Evolutionary conservation across 2,797 vertebrate genomes (phyloP), one percentile per base, ranked within the genome.

Genomic region (Martes flavigula): DNA sequence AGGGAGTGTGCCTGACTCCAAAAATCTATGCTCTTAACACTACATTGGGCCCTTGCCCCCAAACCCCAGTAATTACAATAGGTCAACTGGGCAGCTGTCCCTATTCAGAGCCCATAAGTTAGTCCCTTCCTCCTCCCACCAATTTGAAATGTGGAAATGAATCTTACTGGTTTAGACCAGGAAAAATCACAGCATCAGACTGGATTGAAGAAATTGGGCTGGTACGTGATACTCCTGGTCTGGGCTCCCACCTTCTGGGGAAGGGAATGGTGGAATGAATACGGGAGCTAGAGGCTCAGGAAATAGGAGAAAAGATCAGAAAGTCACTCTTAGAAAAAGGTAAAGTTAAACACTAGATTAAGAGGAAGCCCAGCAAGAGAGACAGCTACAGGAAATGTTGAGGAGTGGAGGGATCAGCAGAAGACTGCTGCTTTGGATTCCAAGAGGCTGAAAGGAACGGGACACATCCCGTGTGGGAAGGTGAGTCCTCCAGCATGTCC

Each of bases 371-470:
- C 25, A 62, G 85, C 21, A 58, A 46, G 81, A 88, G 60, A 94
- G 66, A 60, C 32, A 13, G 73, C 27, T 86, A 66, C 70, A 91
- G 91, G 88, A 86, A 60, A 88, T 46, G 66, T 40, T 51, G 87
- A 46, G 78, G 60, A 51, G 46, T 23, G 40, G 32, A 78, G 0
- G 1, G 15, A 27, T 85, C 79, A 75, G 72, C 21, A 85, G 82
- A 84, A 51, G 40, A 58, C 62, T 35, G 7, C 70, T 30, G 20
- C 40, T 56, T 68, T 66, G 82, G 78, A 93, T 85, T 92, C 92
- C 88, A 70, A 87, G 95, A 97, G 90, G 51, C 83, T 32, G 32
- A 86, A 66, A 70, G 95, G 91, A 96, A 97, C 94, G 91, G 87
- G 79, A 60, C 62, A 93, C 38, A 17, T 92, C 96, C 97, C 87